Evolutionary conservation across 1,140 invertebrate genomes (phyloP).

Genomic region (Heliconius melpomene): DNA sequence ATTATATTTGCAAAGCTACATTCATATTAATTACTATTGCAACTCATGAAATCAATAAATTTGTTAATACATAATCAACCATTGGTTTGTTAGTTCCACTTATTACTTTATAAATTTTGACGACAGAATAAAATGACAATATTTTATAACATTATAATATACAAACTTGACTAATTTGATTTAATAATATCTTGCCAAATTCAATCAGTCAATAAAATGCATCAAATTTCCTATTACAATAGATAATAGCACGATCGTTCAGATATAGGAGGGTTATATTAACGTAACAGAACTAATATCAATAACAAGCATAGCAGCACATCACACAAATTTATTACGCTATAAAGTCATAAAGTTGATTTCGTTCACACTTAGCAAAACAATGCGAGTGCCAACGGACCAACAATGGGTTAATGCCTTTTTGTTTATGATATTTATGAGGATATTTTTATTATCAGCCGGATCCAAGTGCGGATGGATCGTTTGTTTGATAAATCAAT

Average conservation of each 20-base stretch:
- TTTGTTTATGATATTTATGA: slow-evolving; percentile 36
- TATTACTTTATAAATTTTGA: too few relatives aligned
- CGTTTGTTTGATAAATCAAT: background rate
- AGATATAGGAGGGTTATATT: background rate
- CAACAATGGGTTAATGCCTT: slow-evolving; percentile 31
- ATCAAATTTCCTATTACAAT: background rate
- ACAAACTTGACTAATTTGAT: too few relatives aligned
- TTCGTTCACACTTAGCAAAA: slow-evolving; percentile 41
- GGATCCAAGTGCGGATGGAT: background rate
- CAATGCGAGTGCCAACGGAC: slow-evolving; percentile 32
- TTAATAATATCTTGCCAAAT: too few relatives aligned
- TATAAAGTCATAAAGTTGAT: slow-evolving; percentile 39
- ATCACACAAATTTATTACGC: slow-evolving; percentile 33
- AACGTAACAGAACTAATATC: slow-evolving; percentile 33
- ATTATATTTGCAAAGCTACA: too few relatives aligned
- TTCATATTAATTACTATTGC: too few relatives aligned
- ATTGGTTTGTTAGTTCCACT: too few relatives aligned
- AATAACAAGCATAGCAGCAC: slow-evolving; percentile 30
- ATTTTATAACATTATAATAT: too few relatives aligned
- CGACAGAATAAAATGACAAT: too few relatives aligned
- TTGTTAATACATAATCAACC: too few relatives aligned
- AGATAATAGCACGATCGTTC: background rate
- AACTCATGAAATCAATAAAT: too few relatives aligned
- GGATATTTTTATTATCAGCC: slow-evolving; percentile 11
- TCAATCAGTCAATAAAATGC: background rate